Percentiles rank a stretch among this genome's conserved stretches.
phyloP scores from a whole-genome alignment of 92 coral and sea anemone species.

The Epizoanthus rinbou region DNA sequence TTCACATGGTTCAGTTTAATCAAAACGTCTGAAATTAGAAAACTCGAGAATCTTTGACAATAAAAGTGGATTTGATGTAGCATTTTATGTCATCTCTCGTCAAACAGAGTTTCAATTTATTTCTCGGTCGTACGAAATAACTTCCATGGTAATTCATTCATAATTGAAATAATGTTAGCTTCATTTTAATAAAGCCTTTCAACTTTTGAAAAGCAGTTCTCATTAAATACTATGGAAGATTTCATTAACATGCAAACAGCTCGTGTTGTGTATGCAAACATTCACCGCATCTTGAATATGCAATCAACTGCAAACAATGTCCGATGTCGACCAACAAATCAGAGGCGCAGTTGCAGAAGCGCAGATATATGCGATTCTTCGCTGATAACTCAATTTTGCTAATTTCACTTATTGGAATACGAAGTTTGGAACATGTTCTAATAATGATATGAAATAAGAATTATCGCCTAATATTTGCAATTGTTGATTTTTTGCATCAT shows the following conservation, averaged over 20 bases:
- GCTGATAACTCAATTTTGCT: not conserved
- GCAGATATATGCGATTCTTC: not conserved
- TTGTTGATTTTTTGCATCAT: not conserved
- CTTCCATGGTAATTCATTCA: slow-evolving; percentile 67
- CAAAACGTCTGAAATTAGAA: too few relatives aligned
- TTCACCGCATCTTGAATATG: slow-evolving; percentile 6
- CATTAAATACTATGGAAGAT: slow-evolving; percentile 62
- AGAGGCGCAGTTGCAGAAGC: not conserved
- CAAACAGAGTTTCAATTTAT: too few relatives aligned
- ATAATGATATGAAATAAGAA: not conserved
- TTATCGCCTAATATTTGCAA: not conserved
- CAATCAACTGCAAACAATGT: slow-evolving; percentile 18
- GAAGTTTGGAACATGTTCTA: not conserved
- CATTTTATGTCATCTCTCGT: too few relatives aligned
- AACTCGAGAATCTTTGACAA: too few relatives aligned
- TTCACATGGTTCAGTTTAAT: too few relatives aligned
- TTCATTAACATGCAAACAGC: slow-evolving; percentile 62
- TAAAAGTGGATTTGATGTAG: too few relatives aligned
- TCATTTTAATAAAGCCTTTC: slow-evolving; percentile 69
- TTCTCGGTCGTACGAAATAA: too few relatives aligned
- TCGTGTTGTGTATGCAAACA: slow-evolving; percentile 63
- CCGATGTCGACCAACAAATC: too few relatives aligned
- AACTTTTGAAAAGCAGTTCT: slow-evolving; percentile 44
- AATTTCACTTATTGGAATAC: not conserved
- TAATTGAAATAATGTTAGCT: slow-evolving; percentile 70